phyloP scores from a whole-genome alignment of 2,797 vertebrate species.

The Myotis pilosus region DNA sequence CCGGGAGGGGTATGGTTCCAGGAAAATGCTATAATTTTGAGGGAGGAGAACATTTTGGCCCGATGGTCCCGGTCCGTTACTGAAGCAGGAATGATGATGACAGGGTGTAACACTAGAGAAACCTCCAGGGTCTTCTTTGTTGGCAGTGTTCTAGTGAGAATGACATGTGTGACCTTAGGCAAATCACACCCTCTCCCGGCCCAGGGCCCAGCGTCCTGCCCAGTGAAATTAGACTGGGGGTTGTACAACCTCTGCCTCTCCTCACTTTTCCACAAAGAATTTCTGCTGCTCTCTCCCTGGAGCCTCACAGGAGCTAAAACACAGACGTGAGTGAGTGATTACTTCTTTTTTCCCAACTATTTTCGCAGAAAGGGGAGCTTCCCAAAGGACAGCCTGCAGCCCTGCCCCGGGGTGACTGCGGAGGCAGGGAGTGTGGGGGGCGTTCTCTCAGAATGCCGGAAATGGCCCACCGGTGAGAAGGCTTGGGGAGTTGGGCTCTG shows the following conservation, averaged over 20 bases:
- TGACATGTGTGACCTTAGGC: not conserved
- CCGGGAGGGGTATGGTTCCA: not conserved
- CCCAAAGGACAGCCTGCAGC: not conserved
- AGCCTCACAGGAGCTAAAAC: not conserved
- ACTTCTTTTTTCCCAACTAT: not conserved
- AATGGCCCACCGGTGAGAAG: not conserved
- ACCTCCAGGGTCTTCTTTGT: not conserved
- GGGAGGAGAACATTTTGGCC: not conserved
- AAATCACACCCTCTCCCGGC: not conserved
- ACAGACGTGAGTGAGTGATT: not conserved
- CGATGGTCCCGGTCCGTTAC: not conserved
- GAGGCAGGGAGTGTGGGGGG: too few relatives aligned
- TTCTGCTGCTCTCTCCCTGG: not conserved
- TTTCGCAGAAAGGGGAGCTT: not conserved
- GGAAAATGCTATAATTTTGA: slow-evolving; percentile 41
- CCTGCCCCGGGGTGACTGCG: not conserved
- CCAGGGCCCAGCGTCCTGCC: not conserved
- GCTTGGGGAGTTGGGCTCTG: not conserved
- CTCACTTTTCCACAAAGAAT: not conserved
- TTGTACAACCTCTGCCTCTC: not conserved
- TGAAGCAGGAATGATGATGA: slow-evolving; percentile 38
- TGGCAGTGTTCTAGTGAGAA: not conserved
- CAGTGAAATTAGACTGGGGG: not conserved
- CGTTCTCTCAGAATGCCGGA: not conserved
- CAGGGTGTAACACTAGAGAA: slow-evolving; percentile 32